Evolutionary conservation across 2,888 invertebrate genomes (phyloP).

Genomic region (Bombyx huttoni): DNA sequence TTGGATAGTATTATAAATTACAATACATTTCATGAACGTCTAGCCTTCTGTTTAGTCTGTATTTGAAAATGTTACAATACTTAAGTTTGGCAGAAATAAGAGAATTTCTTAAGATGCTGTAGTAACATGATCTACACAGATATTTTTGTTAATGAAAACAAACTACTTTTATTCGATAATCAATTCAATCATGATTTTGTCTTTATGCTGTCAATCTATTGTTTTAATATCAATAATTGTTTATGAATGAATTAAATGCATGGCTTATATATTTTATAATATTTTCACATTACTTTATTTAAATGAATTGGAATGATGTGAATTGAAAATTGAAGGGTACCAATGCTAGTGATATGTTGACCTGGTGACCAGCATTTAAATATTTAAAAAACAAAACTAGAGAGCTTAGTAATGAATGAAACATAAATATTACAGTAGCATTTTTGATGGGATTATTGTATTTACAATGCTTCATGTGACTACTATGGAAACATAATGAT

Average conservation of each 20-base stretch:
- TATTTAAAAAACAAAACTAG: slow-evolving; percentile 62
- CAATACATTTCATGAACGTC: too few species aligned
- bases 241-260: not conserved
- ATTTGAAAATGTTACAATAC: too few species aligned
- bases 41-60: too few species aligned
- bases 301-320: not conserved
- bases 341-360: slow-evolving; percentile 28
- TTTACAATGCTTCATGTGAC: slow-evolving; percentile 60
- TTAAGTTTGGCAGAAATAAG: too few species aligned
- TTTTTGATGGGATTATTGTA: slow-evolving; percentile 65
- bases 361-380: slow-evolving; percentile 66
- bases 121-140: too few species aligned
- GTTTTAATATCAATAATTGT: not conserved
- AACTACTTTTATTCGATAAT: not conserved
- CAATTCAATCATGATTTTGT: not conserved
- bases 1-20: too few species aligned
- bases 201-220: not conserved
- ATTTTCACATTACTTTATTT: not conserved
- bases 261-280: not conserved
- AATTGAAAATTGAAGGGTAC: slow-evolving; percentile 35
- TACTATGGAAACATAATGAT: slow-evolving; percentile 52
- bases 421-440: slow-evolving; percentile 44
- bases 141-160: not conserved
- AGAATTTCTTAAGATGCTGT: too few species aligned
- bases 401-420: slow-evolving; percentile 57